A percentile compares a stretch with the other conserved stretches of the same genome.
Evolutionary conservation across 2,888 invertebrate species (phyloP).

Genomic region (Agriopis marginaria): DNA sequence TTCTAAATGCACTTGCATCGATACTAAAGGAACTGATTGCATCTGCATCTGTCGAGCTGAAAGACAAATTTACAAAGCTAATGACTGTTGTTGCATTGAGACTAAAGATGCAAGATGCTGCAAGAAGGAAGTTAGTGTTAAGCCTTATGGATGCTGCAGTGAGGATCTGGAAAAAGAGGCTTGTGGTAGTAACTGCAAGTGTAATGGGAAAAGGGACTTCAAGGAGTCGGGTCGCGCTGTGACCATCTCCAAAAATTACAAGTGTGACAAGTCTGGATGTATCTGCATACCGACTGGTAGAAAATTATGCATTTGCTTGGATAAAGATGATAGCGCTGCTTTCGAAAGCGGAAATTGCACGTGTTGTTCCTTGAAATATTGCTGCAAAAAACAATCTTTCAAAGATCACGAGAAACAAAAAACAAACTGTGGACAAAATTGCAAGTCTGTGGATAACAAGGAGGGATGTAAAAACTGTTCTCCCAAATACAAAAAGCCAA

Average conservation of each 20-base stretch:
- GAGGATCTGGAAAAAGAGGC: not conserved
- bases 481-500: not conserved
- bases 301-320: slow-evolving; percentile 56
- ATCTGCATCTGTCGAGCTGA: slow-evolving; percentile 40
- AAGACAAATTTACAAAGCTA: slow-evolving; percentile 33
- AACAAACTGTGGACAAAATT: not conserved
- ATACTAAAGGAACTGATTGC: slow-evolving; percentile 40
- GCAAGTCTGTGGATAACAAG: not conserved
- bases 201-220: not conserved
- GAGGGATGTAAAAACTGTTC: not conserved
- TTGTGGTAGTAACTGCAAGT: slow-evolving; percentile 1
- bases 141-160: slow-evolving; percentile 1
- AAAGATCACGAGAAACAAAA: not conserved
- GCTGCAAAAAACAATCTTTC: not conserved
- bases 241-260: slow-evolving; percentile 37
- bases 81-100: slow-evolving; percentile 28
- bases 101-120: not conserved
- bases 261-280: slow-evolving; percentile 49
- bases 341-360: slow-evolving; percentile 48
- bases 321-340: slow-evolving; percentile 47
- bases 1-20: slow-evolving; percentile 44
- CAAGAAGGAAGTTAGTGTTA: not conserved
- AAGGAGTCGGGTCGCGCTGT: slow-evolving; percentile 36
- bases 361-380: slow-evolving; percentile 27
- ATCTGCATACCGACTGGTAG: slow-evolving; percentile 49